phyloP scores from a whole-genome alignment of 30 jellyfish, hydroid and myxozoan species.

The Cassiopea xamachana region DNA sequence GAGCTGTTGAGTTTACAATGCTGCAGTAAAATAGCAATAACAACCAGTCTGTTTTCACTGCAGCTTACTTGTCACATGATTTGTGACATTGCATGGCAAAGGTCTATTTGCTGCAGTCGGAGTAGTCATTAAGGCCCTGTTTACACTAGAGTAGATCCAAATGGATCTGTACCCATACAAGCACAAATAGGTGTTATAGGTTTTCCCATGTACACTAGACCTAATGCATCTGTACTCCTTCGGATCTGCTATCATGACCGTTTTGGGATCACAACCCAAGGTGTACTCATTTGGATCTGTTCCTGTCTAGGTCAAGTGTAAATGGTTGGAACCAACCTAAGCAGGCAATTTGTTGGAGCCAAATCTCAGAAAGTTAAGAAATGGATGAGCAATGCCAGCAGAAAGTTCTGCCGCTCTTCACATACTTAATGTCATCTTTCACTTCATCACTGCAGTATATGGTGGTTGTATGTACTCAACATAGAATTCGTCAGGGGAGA shows the following conservation, averaged over 20 bases:
- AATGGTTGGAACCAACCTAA: slow-evolving; percentile 31
- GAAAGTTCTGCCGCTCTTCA: slow-evolving; percentile 44
- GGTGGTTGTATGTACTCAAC: slow-evolving; percentile 26
- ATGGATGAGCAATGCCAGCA: slow-evolving; percentile 46
- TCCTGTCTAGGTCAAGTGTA: slow-evolving; percentile 49
- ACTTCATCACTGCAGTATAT: slow-evolving; percentile 20
- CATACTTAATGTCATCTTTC: slow-evolving; percentile 25
- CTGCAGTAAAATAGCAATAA: too few relatives aligned
- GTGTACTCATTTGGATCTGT: slow-evolving; percentile 56
- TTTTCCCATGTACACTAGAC: slow-evolving; percentile 32
- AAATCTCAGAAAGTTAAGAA: slow-evolving; percentile 23
- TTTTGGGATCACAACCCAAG: slow-evolving; percentile 52
- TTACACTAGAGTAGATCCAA: slow-evolving; percentile 39
- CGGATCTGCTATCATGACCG: slow-evolving; percentile 51
- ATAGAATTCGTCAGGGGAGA: slow-evolving; percentile 34
- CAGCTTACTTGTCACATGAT: too few relatives aligned
- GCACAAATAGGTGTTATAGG: slow-evolving; percentile 17
- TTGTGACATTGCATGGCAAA: too few relatives aligned
- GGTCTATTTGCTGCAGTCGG: too few relatives aligned
- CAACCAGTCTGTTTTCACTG: too few relatives aligned
- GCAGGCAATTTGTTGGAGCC: slow-evolving; percentile 44
- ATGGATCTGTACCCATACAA: slow-evolving; percentile 28
- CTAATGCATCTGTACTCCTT: slow-evolving; percentile 21
- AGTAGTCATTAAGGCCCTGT: slow-evolving; percentile 7
- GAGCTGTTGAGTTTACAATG: too few relatives aligned